Base-by-base conservation (phyloP, 1,140 invertebrate genomes). In the Octopus bimaculoides region DNA sequence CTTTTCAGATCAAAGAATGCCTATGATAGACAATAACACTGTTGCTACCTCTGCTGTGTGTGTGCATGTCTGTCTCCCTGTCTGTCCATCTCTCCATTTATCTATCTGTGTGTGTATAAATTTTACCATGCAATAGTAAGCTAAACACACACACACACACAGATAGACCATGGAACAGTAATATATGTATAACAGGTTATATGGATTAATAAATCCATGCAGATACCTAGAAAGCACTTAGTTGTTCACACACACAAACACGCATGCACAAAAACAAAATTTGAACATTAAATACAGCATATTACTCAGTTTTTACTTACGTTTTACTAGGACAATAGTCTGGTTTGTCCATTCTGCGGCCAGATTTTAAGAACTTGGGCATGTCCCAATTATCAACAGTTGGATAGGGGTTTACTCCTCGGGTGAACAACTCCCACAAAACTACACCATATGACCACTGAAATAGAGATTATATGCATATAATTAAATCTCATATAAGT, bases 391-490 rank as follows among this genome's bases (percentile, higher is more conserved):
- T 95, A 88, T 97, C 95, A 14, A 98, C 93, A 87, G 97, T 96
- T 4, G 94, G 92, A 85, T 96, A 95, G 0, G 96, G 96, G 80
- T 95, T 93, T 79, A 95, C 93, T 20, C 94, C 96, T 82, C 97
- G 91, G 4, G 96, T 98, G 79, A 95, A 94, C 84, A 98, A 89
- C 90, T 98, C 97, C 97, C 97, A 98, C 75, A 98, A 90, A 55
- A 96, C 92, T 54, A 98, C 95, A n/a, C 97, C 97, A 91, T 96
- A 94, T 3, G 96, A 94, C 97, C 97, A 98, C 95, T 96, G 89
- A 82, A 92, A 92, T 41, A 41, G 26, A 41, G 3, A 41, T 41
- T 41, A 41, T 41, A 41, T 41, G 26, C 26, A 41, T 41, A 41
- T 41, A 41, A 41, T 41, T 41, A 41, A 41, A 41, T 41, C 26